Percentiles rank a stretch among this genome's conserved stretches.
Evolutionary conservation across 2,888 invertebrate genomes (phyloP).

Genomic region (Netelia inedita): DNA sequence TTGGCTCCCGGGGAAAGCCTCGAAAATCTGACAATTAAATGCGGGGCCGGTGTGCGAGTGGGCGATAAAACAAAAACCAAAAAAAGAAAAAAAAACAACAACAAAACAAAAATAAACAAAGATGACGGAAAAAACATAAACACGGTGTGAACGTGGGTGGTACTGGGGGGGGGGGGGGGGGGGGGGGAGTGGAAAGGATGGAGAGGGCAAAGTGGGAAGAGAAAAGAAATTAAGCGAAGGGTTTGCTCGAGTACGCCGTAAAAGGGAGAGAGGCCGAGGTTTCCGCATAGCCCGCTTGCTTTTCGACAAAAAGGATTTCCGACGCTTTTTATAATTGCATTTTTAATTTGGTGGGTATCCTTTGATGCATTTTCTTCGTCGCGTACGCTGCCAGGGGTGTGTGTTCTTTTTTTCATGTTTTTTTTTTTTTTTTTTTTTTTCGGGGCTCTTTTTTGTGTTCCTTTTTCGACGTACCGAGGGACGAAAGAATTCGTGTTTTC

Average conservation of each 20-base stretch:
- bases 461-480: not conserved
- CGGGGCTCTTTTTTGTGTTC: not conserved
- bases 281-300: conserved; percentile 71
- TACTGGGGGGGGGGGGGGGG: not conserved
- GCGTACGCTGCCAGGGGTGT: conserved; percentile 60
- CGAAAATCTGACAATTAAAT: conserved; percentile 56
- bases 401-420: not conserved
- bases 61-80: conserved; percentile 12
- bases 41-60: conserved; percentile 40
- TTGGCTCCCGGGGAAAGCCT: not conserved
- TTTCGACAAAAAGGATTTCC: conserved; percentile 80
- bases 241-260: conserved; percentile 44
- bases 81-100: too few species aligned
- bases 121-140: conserved; percentile 6
- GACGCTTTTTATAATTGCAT: conserved; percentile 84
- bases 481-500: too few species aligned
- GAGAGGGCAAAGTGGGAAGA: conserved; percentile 68
- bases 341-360: conserved; percentile 84
- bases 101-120: conserved; percentile 1
- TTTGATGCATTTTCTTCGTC: conserved; percentile 79
- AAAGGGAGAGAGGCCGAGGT: conserved; percentile 49
- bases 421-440: conserved; percentile 3
- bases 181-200: conserved; percentile 45
- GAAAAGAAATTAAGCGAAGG: conserved; percentile 68
- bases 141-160: not conserved